These are phyloP conservation scores for Trachymyrmex septentrionalis DNA, from an alignment of 1,140 invertebrate genomes.

Conservation along the genomic window DNA sequence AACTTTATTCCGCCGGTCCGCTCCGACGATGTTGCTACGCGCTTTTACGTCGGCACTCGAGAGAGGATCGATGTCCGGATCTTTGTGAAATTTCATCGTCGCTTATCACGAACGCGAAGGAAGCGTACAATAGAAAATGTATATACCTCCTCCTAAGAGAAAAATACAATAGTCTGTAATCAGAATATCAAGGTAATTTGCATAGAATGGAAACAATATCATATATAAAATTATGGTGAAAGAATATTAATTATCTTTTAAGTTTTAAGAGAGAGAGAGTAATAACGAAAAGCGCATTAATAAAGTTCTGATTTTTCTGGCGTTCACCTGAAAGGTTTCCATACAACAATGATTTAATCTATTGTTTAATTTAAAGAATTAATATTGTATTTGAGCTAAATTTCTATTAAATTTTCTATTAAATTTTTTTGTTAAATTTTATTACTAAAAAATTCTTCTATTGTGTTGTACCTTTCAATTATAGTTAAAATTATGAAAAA, in stretches of 20 bases:
- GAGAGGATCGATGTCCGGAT: slow-evolving; percentile 61
- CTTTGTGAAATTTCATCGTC: slow-evolving; percentile 51
- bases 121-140: slow-evolving; percentile 1
- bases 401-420: neutral
- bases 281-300: neutral
- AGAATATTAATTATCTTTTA: neutral
- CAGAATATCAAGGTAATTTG: neutral
- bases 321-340: neutral
- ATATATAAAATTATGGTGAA: neutral
- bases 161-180: neutral
- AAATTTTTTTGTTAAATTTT: neutral
- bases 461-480: neutral
- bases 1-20: slow-evolving; percentile 60
- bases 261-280: neutral
- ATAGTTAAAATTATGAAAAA: neutral
- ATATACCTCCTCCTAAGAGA: neutral
- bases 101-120: neutral
- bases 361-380: neutral
- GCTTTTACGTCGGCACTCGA: slow-evolving; percentile 63
- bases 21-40: slow-evolving; percentile 48
- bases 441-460: neutral
- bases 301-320: neutral
- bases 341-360: neutral
- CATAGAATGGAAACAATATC: neutral
- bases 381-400: neutral